Evolutionary conservation across 2,113 vertebrate genomes (phyloP).

Genomic region (Plotosus lineatus): DNA sequence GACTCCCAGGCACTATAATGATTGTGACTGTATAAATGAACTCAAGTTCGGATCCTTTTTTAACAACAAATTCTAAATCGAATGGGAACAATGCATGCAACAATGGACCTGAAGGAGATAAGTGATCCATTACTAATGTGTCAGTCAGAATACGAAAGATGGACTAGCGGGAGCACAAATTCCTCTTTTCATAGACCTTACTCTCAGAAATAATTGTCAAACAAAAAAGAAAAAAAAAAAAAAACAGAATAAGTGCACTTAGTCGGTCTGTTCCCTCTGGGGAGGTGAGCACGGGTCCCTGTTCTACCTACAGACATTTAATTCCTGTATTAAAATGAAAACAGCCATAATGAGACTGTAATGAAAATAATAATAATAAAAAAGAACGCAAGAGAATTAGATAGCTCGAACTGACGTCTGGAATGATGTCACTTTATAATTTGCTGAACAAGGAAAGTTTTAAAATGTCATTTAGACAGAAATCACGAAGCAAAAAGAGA

Average conservation of each 20-base stretch:
- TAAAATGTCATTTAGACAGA: neutral
- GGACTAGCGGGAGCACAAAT: neutral
- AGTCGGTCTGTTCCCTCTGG: neutral
- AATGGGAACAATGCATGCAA: neutral
- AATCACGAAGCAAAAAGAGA: neutral
- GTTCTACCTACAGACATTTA: slow-evolving; percentile 6
- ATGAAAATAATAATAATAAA: neutral
- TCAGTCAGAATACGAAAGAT: slow-evolving; percentile 1
- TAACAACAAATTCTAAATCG: neutral
- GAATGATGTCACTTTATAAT: neutral
- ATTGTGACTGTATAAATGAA: neutral
- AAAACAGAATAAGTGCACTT: slow-evolving; percentile 19
- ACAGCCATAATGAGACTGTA: slow-evolving; percentile 1
- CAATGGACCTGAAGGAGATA: neutral
- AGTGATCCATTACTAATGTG: neutral
- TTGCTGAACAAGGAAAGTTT: neutral
- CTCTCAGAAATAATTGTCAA: neutral
- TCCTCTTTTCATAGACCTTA: neutral
- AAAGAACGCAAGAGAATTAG: neutral
- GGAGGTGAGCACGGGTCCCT: neutral
- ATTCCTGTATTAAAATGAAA: slow-evolving; percentile 40
- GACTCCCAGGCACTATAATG: neutral
- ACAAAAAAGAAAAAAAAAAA: no score
- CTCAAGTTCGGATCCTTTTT: neutral
- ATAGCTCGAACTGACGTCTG: neutral